These are phyloP conservation scores for Hapalemur alaotrensis DNA, from an alignment of 2,797 vertebrate genomes.

Conservation along the genomic window DNA sequence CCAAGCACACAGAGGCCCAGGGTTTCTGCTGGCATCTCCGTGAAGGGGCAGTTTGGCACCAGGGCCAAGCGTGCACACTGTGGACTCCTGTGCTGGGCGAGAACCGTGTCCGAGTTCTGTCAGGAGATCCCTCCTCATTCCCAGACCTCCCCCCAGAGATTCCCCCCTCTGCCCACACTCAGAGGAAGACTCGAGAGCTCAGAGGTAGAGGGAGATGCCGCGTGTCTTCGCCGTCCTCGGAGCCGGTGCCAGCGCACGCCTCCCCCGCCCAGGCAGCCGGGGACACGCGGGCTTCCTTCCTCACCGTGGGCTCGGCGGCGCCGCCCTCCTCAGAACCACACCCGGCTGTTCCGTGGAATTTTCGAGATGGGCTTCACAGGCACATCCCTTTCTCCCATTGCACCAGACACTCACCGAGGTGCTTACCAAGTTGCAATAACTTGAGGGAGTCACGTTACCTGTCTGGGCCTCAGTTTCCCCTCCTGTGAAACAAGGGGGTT, in stretches of 20 bases:
- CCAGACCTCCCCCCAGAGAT: neutral
- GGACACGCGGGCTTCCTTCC: fast-evolving
- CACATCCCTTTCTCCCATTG: neutral
- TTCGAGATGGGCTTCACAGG: neutral
- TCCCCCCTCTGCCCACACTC: neutral
- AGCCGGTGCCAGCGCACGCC: fast-evolving
- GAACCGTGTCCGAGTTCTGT: neutral
- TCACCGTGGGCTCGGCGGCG: fast-evolving
- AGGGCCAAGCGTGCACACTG: neutral
- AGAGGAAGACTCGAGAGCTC: neutral
- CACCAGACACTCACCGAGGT: neutral
- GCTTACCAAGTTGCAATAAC: neutral
- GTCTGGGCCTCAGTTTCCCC: neutral
- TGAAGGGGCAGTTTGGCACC: neutral
- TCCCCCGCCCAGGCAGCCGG: fast-evolving
- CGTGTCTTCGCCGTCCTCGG: neutral
- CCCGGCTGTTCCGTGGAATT: fast-evolving
- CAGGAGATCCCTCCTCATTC: neutral
- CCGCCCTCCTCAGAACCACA: neutral
- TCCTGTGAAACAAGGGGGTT: neutral
- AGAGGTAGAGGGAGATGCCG: neutral
- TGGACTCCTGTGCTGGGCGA: neutral
- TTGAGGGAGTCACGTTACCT: neutral
- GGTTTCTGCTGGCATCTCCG: neutral
- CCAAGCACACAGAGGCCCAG: neutral